These are phyloP conservation scores for Anarsia innoxiella DNA, from an alignment of 2,888 invertebrate genomes.

Conservation along the genomic window DNA sequence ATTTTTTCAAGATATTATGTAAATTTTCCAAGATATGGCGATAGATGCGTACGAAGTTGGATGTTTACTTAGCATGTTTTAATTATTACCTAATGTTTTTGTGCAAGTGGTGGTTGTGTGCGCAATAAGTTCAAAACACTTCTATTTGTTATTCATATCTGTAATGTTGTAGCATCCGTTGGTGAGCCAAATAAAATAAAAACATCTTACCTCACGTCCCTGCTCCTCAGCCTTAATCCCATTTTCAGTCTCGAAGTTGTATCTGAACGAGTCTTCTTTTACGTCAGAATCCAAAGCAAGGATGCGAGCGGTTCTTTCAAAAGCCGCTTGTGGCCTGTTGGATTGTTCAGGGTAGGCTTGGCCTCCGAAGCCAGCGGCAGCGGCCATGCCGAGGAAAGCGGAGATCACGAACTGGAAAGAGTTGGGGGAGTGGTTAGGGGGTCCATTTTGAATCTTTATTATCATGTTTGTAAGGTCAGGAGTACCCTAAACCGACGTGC, in stretches of 20 bases:
- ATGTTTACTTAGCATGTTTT: no score
- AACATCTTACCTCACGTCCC: conserved; percentile 62
- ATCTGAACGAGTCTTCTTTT: conserved; percentile 64
- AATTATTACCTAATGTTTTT: no score
- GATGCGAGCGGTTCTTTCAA: conserved; percentile 57
- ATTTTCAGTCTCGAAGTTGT: conserved; percentile 65
- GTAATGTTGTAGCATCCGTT: no score
- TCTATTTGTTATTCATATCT: no score
- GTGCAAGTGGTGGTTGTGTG: no score
- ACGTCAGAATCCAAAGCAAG: conserved; percentile 55
- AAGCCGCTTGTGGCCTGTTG: conserved; percentile 54
- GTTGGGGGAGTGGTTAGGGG: neutral
- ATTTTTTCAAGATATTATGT: no score
- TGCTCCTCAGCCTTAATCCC: conserved; percentile 68
- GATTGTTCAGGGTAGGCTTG: conserved; percentile 51
- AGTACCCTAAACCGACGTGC: neutral
- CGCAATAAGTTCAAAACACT: no score
- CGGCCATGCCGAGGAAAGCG: conserved; percentile 52
- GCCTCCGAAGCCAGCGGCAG: conserved; percentile 48
- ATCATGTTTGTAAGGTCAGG: neutral
- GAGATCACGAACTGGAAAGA: conserved; percentile 48
- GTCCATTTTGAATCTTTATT: no score
- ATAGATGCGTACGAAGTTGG: no score
- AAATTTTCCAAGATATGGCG: no score
- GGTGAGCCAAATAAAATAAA: no score